A percentile compares a stretch with the other conserved stretches of the same genome.
Conservation (phyloP, 2,113 vertebrate genomes). For the Petaurus breviceps region DNA sequence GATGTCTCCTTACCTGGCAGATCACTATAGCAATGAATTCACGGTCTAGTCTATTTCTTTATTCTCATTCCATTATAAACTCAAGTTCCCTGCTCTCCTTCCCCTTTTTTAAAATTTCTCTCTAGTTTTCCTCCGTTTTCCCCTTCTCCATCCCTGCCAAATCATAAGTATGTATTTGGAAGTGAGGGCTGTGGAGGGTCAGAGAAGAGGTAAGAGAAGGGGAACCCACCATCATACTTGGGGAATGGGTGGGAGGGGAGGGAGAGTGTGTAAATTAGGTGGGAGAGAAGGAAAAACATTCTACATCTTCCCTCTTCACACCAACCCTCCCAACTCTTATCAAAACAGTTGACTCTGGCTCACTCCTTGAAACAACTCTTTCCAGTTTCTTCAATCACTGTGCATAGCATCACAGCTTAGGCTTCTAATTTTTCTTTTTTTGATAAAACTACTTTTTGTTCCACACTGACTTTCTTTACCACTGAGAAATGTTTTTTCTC, state of each 20-base stretch:
- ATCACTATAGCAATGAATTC: not conserved
- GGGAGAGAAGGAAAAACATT: not conserved
- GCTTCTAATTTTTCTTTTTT: not conserved
- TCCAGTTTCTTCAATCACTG: not conserved
- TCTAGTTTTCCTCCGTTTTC: not conserved
- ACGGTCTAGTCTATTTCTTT: not conserved
- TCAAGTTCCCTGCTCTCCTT: not conserved
- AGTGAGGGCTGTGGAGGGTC: not conserved
- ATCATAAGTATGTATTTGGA: not conserved
- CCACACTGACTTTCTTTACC: not conserved
- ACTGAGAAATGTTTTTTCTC: not conserved
- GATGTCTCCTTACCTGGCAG: not conserved
- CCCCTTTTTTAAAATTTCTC: not conserved
- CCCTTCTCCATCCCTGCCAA: not conserved
- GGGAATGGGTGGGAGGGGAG: not conserved
- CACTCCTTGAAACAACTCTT: not conserved
- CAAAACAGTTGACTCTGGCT: not conserved
- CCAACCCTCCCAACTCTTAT: not conserved
- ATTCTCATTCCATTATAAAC: not conserved
- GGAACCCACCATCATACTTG: not conserved
- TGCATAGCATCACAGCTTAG: not conserved
- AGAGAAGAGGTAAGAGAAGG: not conserved
- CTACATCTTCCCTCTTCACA: not conserved
- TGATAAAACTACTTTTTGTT: not conserved
- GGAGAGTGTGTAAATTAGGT: not conserved